Conservation (phyloP, 2,888 invertebrate genomes). For the Stenodera caucasica region DNA sequence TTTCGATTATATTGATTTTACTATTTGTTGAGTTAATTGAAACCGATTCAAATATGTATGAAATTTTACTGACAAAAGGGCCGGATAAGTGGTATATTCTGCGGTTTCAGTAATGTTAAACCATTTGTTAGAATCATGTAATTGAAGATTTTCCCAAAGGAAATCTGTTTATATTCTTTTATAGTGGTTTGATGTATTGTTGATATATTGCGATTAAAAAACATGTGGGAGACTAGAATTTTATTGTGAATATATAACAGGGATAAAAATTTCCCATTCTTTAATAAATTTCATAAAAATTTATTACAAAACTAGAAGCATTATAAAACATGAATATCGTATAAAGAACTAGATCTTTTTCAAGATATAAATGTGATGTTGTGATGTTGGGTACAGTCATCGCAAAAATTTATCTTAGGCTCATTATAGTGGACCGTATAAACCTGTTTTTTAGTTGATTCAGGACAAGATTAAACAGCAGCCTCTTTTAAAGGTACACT, state of each 20-base stretch:
- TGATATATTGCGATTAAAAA: slow-evolving; percentile 15
- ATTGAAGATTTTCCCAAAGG: slow-evolving; percentile 15
- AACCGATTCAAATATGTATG: neutral
- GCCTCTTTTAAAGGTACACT: neutral
- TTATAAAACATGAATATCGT: slow-evolving; percentile 14
- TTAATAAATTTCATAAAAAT: neutral
- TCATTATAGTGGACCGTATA: slow-evolving; percentile 26
- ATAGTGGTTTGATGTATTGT: neutral
- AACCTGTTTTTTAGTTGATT: slow-evolving; percentile 27
- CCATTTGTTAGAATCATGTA: slow-evolving; percentile 14
- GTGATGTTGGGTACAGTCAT: slow-evolving; percentile 23
- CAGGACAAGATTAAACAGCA: slow-evolving; percentile 25
- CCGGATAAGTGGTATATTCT: neutral
- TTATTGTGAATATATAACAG: no score
- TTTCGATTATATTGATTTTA: slow-evolving; percentile 12
- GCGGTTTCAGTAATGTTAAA: neutral
- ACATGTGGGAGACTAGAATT: slow-evolving; percentile 10
- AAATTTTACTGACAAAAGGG: neutral
- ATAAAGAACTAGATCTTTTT: slow-evolving; percentile 23
- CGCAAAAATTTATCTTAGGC: slow-evolving; percentile 21
- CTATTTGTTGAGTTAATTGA: neutral
- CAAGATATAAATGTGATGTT: slow-evolving; percentile 12
- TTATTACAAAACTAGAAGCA: neutral
- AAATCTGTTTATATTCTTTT: slow-evolving; percentile 15
- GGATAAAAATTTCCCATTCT: neutral